Conservation (phyloP, 2,113 vertebrate species). For the Pomatorhinus ruficollis region DNA sequence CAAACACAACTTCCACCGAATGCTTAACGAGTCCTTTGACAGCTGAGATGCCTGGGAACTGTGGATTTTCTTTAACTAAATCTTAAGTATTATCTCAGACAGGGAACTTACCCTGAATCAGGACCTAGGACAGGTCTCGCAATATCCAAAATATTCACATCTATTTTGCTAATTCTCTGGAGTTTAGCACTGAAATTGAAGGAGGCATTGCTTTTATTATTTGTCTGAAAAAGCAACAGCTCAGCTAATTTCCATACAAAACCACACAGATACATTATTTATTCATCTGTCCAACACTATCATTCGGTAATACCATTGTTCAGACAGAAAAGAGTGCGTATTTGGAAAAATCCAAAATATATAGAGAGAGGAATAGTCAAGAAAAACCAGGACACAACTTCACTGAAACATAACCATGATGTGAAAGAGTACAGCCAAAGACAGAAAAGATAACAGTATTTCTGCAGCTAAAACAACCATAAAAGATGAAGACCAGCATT, state of each 20-base stretch:
- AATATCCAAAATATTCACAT: not conserved
- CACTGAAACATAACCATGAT: not conserved
- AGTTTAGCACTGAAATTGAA: not conserved
- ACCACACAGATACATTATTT: not conserved
- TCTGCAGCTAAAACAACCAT: not conserved
- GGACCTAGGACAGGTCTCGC: conserved; percentile 35
- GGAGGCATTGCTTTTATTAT: not conserved
- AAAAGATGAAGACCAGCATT: not conserved
- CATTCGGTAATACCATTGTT: not conserved
- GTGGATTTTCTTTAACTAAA: not conserved
- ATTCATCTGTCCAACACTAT: not conserved
- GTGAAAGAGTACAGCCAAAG: not conserved
- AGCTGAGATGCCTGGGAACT: not conserved
- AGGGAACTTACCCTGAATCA: not conserved
- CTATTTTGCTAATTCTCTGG: not conserved
- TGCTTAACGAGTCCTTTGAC: not conserved
- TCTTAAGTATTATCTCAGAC: not conserved
- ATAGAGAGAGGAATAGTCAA: not conserved
- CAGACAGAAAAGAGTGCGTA: not conserved
- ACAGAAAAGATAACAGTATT: not conserved
- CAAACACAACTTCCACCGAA: not conserved
- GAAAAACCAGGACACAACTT: not conserved
- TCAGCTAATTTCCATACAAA: not conserved
- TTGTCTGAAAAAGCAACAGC: not conserved
- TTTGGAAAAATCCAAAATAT: not conserved